Percentiles rank a stretch among this genome's conserved stretches.
phyloP scores from a whole-genome alignment of 2,113 vertebrate species.

The Scatophagus argus region DNA sequence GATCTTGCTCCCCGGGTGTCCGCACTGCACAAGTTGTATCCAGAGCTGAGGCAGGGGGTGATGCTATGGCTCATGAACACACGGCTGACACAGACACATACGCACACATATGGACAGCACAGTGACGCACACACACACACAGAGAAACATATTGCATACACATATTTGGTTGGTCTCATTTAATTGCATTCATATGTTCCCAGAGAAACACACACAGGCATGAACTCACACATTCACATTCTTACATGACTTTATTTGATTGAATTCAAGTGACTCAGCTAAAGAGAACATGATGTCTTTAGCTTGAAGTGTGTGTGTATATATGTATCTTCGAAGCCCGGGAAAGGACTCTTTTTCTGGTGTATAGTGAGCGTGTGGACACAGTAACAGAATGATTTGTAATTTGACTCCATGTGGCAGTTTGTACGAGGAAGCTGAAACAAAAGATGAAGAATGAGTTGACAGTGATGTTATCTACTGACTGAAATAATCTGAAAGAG shows the following conservation, averaged over 20 bases:
- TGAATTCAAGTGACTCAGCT: conserved; percentile 49
- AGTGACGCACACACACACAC: conserved; percentile 2
- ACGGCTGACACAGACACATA: not conserved
- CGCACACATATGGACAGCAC: not conserved
- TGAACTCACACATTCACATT: conserved; percentile 10
- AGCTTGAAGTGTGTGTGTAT: conserved; percentile 39
- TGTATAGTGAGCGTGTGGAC: conserved; percentile 33
- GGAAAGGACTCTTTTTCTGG: conserved; percentile 35
- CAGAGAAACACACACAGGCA: not conserved
- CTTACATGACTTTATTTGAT: conserved; percentile 40
- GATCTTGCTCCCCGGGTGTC: conserved; percentile 45
- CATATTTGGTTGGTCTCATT: conserved; percentile 2
- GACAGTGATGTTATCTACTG: not conserved
- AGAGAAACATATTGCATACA: not conserved
- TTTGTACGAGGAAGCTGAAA: conserved; percentile 7
- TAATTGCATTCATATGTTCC: not conserved
- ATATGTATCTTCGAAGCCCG: conserved; percentile 12
- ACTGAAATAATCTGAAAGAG: not conserved
- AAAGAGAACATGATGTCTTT: conserved; percentile 43
- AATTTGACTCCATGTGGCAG: not conserved
- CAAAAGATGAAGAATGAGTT: conserved; percentile 1
- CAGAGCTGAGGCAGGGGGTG: not conserved
- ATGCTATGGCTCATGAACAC: conserved; percentile 19
- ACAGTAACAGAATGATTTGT: conserved; percentile 25
- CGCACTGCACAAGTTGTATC: conserved; percentile 20